Conservation (phyloP, 1,140 invertebrate species). For the Drosophila mayri region DNA sequence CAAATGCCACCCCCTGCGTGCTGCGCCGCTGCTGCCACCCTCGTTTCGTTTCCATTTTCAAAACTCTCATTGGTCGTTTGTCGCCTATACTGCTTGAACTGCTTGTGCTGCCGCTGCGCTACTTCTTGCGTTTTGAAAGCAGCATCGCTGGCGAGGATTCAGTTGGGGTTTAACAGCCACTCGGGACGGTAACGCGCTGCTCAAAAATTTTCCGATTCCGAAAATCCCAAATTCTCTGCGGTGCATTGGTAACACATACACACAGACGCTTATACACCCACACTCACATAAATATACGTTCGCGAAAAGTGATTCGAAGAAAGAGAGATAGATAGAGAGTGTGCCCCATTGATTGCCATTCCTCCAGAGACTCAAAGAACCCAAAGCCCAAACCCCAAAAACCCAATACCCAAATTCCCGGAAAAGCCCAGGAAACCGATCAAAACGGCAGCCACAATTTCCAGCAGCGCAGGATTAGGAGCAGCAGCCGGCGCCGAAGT, state of each 20-base stretch:
- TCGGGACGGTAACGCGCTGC: slow-evolving; percentile 84
- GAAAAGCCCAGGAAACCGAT: slow-evolving; percentile 28
- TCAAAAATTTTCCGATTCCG: slow-evolving; percentile 82
- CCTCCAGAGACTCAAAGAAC: slow-evolving; percentile 29
- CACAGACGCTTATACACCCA: slow-evolving; percentile 14
- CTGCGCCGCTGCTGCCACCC: slow-evolving; percentile 6
- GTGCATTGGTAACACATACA: slow-evolving; percentile 68
- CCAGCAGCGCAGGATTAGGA: slow-evolving; percentile 56
- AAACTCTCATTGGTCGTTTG: slow-evolving; percentile 69
- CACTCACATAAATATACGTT: slow-evolving; percentile 31
- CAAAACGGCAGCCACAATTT: slow-evolving; percentile 72
- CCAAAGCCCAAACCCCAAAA: slow-evolving; percentile 3
- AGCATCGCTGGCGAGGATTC: slow-evolving; percentile 76
- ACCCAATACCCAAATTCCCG: slow-evolving; percentile 2
- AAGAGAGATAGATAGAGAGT: slow-evolving; percentile 6
- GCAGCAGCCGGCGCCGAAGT: slow-evolving; percentile 60
- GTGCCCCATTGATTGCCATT: slow-evolving; percentile 45
- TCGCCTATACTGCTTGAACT: slow-evolving; percentile 43
- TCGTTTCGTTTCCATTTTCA: slow-evolving; percentile 66
- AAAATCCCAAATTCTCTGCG: slow-evolving; percentile 84
- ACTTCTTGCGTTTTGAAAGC: slow-evolving; percentile 32
- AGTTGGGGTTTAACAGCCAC: slow-evolving; percentile 85
- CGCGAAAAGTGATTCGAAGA: slow-evolving; percentile 10
- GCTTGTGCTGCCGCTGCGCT: slow-evolving; percentile 19
- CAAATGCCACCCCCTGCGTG: not conserved